A percentile compares a stretch with the other conserved stretches of the same genome.
Evolutionary conservation across 2,888 invertebrate genomes (phyloP).

Genomic region (Zele albiditarsus): DNA sequence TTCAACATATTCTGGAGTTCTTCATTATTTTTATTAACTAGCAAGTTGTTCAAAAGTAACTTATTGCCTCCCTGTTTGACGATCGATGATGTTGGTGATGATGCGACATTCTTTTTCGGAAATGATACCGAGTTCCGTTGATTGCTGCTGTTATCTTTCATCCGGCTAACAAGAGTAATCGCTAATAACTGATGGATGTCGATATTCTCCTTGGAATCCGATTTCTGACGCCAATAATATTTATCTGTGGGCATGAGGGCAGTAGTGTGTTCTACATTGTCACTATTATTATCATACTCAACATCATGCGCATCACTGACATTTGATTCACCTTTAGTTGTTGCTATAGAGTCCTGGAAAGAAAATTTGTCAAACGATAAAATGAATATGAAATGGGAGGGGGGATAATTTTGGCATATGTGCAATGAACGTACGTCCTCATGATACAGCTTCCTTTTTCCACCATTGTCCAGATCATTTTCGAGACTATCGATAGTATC

Average conservation of each 20-base stretch:
- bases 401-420: not conserved
- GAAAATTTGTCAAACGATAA: conserved; percentile 14
- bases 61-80: conserved; percentile 68
- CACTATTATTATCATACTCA: conserved; percentile 51
- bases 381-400: conserved; percentile 1
- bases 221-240: conserved; percentile 65
- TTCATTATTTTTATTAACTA: conserved; percentile 67
- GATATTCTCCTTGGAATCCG: conserved; percentile 66
- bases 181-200: conserved; percentile 67
- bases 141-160: conserved; percentile 69
- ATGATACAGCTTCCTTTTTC: conserved; percentile 62
- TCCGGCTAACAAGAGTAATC: conserved; percentile 66
- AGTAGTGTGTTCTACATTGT: conserved; percentile 61
- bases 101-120: conserved; percentile 63
- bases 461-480: conserved; percentile 64
- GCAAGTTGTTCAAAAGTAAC: conserved; percentile 64
- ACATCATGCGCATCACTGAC: conserved; percentile 42
- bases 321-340: conserved; percentile 55
- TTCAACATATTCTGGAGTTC: conserved; percentile 71
- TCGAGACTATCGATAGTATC: conserved; percentile 70
- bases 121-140: conserved; percentile 59
- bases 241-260: conserved; percentile 56
- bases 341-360: conserved; percentile 59
- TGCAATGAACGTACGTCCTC: not conserved
- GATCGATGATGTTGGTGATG: conserved; percentile 64